Percentiles rank a stretch among this genome's conserved stretches.
These are phyloP conservation scores for Pagrus major DNA, from an alignment of 2,113 vertebrate species.

Conservation along the genomic window DNA sequence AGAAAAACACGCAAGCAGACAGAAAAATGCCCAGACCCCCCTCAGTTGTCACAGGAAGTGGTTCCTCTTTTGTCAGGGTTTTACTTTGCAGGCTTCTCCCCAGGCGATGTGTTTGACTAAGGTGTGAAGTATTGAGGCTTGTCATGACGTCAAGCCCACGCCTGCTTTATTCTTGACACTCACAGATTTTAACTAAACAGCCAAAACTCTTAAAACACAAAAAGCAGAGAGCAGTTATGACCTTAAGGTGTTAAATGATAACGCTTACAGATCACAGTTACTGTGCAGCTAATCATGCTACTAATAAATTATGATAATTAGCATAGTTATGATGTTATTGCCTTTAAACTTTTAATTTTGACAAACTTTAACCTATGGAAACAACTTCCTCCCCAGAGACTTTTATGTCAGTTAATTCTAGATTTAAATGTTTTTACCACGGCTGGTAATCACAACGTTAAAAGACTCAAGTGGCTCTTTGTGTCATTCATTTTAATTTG, in stretches of 20 bases:
- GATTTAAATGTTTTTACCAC: neutral
- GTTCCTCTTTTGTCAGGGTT: slow-evolving; percentile 36
- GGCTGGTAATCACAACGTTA: neutral
- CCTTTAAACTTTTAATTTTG: neutral
- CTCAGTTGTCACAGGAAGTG: slow-evolving; percentile 57
- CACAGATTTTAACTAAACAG: neutral
- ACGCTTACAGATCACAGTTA: neutral
- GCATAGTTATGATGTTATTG: neutral
- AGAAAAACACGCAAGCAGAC: slow-evolving; percentile 23
- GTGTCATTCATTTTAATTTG: neutral
- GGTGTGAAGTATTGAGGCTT: slow-evolving; percentile 48
- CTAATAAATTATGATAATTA: neutral
- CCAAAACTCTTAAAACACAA: slow-evolving; percentile 3
- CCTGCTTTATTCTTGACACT: slow-evolving; percentile 21
- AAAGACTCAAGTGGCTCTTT: neutral
- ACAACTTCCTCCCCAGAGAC: neutral
- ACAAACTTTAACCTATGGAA: neutral
- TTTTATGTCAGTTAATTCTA: neutral
- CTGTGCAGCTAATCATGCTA: neutral
- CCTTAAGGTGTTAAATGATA: slow-evolving; percentile 3
- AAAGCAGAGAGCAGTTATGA: neutral
- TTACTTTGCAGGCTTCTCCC: slow-evolving; percentile 30
- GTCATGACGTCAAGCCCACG: slow-evolving; percentile 45
- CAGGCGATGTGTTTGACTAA: slow-evolving; percentile 50
- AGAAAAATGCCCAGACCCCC: slow-evolving; percentile 27